Base-by-base conservation (phyloP, 2,888 invertebrate species). In the Pegoplata infirma region DNA sequence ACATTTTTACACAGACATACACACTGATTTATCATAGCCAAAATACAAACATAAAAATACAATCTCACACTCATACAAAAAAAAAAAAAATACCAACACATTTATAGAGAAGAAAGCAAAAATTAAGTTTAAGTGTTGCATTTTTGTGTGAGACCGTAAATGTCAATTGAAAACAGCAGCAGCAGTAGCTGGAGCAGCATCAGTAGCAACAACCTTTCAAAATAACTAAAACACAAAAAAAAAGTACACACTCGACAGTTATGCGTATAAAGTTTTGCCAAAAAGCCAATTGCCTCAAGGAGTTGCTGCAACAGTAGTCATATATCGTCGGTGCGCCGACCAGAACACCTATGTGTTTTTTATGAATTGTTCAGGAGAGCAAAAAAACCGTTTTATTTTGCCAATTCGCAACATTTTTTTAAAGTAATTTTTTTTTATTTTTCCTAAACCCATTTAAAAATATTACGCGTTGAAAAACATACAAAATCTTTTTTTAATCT, bases 271-370 rank as follows among this genome's bases (percentile, higher is more conserved):
- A 32, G 61, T 69, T 71, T 74, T 69, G 67, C 55, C 78, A 66
- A 71, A 74, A 79, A 79, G 78, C 55, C 78, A 79, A 74, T 71
- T 71, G 64, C 69, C 66, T 67, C 55, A 74, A 79, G 59, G 44
- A 74, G 64, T 53, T 64, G 12, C 14, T 16, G 53, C 47, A 68
- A 64, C 63, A 69, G 46, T 17, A 58, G n/a, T n/a, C n/a, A n/a
- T n/a, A n/a, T n/a, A n/a, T n/a, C n/a, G n/a, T n/a, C n/a, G n/a
- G n/a, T n/a, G n/a, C n/a, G n/a, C n/a, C n/a, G n/a, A n/a, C n/a
- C n/a, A n/a, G n/a, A n/a, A n/a, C n/a, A n/a, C n/a, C n/a, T n/a
- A n/a, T n/a, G n/a, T n/a, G n/a, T n/a, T n/a, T n/a, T n/a, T n/a
- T n/a, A n/a, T n/a, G n/a, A n/a, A n/a, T n/a, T n/a, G n/a, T n/a